These are phyloP conservation scores for Drosophila mercatorum DNA, from an alignment of 2,888 invertebrate species.

Conservation along the genomic window DNA sequence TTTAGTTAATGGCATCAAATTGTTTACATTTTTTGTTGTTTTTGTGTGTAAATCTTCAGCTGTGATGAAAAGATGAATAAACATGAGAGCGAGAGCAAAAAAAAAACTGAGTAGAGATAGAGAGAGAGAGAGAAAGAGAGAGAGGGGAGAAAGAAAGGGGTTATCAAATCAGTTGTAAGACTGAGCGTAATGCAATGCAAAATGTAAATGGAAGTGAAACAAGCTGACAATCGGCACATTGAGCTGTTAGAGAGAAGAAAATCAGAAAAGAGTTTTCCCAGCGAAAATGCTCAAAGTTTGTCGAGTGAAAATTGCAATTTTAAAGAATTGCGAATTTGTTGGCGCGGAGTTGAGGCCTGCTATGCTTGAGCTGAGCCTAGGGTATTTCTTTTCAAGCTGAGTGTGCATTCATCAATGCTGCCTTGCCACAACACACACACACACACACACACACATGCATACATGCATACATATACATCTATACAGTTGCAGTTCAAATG, in stretches of 20 bases:
- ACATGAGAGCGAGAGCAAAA: constrained; percentile 10
- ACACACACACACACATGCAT: background rate
- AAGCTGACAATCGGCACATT: background rate
- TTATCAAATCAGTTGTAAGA: constrained; percentile 13
- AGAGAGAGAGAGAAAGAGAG: background rate
- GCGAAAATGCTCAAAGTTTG: background rate
- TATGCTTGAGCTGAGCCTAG: constrained; percentile 22
- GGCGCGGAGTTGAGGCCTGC: constrained; percentile 37
- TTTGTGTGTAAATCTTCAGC: constrained; percentile 23
- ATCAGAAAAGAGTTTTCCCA: background rate
- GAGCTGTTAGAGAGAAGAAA: background rate
- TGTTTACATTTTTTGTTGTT: constrained; percentile 58
- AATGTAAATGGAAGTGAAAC: constrained; percentile 3
- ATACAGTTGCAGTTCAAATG: constrained; percentile 29
- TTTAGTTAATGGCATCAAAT: constrained; percentile 67
- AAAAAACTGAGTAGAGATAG: background rate
- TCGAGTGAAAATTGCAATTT: constrained; percentile 12
- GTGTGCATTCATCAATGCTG: constrained; percentile 52
- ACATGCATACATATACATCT: too few relatives aligned
- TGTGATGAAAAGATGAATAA: constrained; percentile 38
- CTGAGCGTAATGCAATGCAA: constrained; percentile 1
- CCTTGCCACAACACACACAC: constrained; percentile 22
- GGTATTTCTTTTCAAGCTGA: constrained; percentile 46
- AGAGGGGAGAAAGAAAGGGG: background rate
- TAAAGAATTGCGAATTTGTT: background rate